Base-by-base conservation (phyloP, 2,888 invertebrate species). In the Microctonus hyperodae region DNA sequence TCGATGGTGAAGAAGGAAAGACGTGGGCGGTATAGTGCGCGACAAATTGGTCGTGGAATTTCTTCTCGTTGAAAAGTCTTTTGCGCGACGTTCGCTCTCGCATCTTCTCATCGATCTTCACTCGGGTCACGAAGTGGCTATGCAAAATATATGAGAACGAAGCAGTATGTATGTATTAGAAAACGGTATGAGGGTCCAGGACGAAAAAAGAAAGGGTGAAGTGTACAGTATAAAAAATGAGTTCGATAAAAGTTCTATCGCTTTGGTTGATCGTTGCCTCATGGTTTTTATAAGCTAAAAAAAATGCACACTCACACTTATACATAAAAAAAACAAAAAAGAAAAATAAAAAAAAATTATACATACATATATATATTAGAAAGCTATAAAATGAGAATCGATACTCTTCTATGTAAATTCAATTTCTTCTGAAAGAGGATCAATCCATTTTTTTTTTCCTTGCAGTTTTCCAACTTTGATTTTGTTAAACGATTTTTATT, bases 31-130 rank as follows among this genome's bases (percentile, higher is more conserved):
- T 44, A n/a, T 16, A n/a, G 44, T 16, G 16, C 60, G 56, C 67
- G 70, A 70, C 72, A 72, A 72, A 70, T 72, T 70, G 69, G 64
- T 72, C 70, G 68, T 64, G 66, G 65, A 70, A 69, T 73, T 70
- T 68, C 68, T 67, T 69, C 65, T 66, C 67, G 69, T 68, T 68
- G 58, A 50, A 69, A 72, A 69, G 68, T 69, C 69, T 59, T 69
- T 69, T 68, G 68, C 65, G 63, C 66, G 69, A 70, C 67, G 68
- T 61, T 63, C 35, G 33, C 55, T 33, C 60, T 59, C 55, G 55
- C 53, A 64, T 69, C 53, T 58, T 67, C 35, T 61, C 69, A 69
- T 73, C 70, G 70, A 71, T 71, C 70, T 71, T 70, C 55, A 67
- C 60, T 65, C 67, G 68, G 71, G 70, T 70, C 70, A 70, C 71